Base-by-base conservation (phyloP, 2,888 invertebrate genomes). In the Drosophila robusta region DNA sequence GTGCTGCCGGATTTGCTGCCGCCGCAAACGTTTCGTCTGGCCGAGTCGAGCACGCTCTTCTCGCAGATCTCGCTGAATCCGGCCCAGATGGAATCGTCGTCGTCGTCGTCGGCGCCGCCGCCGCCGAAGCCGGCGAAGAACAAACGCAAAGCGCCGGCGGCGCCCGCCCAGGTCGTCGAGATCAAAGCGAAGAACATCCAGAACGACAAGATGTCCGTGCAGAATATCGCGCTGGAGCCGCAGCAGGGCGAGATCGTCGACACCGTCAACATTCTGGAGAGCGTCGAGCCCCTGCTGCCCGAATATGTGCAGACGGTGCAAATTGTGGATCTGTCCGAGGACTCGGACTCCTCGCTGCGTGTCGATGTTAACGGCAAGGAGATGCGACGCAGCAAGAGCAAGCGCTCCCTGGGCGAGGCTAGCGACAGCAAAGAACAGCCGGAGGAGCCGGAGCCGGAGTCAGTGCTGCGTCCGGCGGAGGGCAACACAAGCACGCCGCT, bases 161-260 rank as follows among this genome's bases (percentile, higher is more conserved):
- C 64, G 11, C 93, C 6, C 0, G 87, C 91, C 54, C 94, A 94
- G 76, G 93, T 95, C 74, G 96, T 96, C 12, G 96, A 94, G 84
- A 94, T 96, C 1, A 94, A 93, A 72, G 95, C 94, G 85, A 94
- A 93, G 86, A 95, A 96, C 90, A 95, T 96, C 51, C 92, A 94
- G 1, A 95, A 95, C 88, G 94, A 95, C 14, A 93, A 94, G 64
- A 94, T 95, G 75, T 93, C 93, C 5, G 93, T 91, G 39, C 87
- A 87, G 51, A 90, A 87, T 57, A 90, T 91, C 38, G 90, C 80
- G 18, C 66, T 91, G 46, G 89, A 89, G n/a, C 88, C 91, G 3
- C 90, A 90, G 42, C 83, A 90, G 50, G 93, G 91, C 3, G 91
- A 92, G 75, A 90, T 93, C 76, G 92, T 93, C 18, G 92, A 93